Conservation (phyloP, 2,797 vertebrate genomes). For the Peromyscus melanophrys region DNA sequence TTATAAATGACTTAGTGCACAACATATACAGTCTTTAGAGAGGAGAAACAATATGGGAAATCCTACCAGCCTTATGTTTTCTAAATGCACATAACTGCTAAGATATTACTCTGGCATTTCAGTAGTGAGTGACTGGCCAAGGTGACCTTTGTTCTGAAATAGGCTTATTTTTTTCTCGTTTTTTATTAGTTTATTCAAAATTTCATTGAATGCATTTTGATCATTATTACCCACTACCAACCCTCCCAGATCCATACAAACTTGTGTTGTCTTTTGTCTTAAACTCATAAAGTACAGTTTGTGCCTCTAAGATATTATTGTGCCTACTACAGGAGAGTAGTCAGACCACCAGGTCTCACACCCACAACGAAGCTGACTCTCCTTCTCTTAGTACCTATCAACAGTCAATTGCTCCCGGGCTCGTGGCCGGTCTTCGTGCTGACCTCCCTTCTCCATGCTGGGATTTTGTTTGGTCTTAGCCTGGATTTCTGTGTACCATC, state of each 20-base stretch:
- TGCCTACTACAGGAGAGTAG: neutral
- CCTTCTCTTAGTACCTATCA: neutral
- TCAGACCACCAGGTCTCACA: neutral
- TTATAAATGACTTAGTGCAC: neutral
- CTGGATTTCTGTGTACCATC: neutral
- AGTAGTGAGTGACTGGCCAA: neutral
- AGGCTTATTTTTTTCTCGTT: neutral
- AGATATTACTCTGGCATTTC: neutral
- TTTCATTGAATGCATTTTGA: neutral
- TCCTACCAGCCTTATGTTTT: constrained; percentile 27
- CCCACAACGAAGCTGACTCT: too few species aligned
- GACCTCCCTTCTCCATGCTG: too few species aligned
- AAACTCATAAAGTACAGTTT: neutral
- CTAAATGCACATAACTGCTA: neutral
- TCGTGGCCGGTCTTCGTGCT: too few species aligned
- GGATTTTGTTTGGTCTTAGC: neutral
- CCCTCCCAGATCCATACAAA: neutral
- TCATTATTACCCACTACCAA: neutral
- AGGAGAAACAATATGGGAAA: rapidly evolving
- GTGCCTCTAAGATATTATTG: too few species aligned
- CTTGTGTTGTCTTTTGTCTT: neutral
- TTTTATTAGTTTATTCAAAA: neutral
- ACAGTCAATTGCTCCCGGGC: neutral
- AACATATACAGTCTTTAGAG: neutral
- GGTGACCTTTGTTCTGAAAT: neutral